These are phyloP conservation scores for Lepidostoma basale DNA, from an alignment of 1,140 invertebrate species.

Conservation along the genomic window DNA sequence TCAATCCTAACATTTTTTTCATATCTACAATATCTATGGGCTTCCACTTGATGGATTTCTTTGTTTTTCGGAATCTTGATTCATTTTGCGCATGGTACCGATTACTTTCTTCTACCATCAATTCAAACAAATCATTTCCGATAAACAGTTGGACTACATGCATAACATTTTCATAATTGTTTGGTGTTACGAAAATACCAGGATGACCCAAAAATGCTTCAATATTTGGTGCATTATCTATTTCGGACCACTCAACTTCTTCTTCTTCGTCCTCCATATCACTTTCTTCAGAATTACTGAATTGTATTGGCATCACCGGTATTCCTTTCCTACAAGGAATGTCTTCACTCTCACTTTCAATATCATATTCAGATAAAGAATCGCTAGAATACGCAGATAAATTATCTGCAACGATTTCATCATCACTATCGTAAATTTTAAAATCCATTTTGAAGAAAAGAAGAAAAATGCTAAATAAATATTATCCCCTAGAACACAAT, in stretches of 20 bases:
- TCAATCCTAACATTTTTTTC: conserved; percentile 3
- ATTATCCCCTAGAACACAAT: not conserved
- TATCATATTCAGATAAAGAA: conserved; percentile 4
- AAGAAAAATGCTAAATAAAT: not conserved
- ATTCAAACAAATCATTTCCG: conserved; percentile 9
- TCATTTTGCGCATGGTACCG: conserved; percentile 6
- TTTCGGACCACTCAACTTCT: conserved; percentile 18
- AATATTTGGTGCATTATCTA: conserved; percentile 2
- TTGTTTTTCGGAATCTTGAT: not conserved
- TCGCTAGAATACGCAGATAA: conserved; percentile 6
- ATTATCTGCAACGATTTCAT: conserved; percentile 16
- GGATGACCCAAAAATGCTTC: not conserved
- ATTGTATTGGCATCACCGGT: conserved; percentile 15
- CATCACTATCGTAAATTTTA: conserved; percentile 5
- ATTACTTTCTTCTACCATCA: conserved; percentile 21
- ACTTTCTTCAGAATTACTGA: conserved; percentile 19
- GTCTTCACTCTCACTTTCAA: not conserved
- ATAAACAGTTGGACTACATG: not conserved
- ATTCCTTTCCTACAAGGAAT: conserved; percentile 6
- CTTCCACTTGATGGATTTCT: conserved; percentile 23
- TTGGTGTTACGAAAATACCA: not conserved
- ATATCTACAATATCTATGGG: not conserved
- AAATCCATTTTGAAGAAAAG: not conserved
- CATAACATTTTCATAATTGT: conserved; percentile 3
- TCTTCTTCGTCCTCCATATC: conserved; percentile 1